Evolutionary conservation across 2,797 vertebrate genomes (phyloP).

Genomic region (Botia kubotai): DNA sequence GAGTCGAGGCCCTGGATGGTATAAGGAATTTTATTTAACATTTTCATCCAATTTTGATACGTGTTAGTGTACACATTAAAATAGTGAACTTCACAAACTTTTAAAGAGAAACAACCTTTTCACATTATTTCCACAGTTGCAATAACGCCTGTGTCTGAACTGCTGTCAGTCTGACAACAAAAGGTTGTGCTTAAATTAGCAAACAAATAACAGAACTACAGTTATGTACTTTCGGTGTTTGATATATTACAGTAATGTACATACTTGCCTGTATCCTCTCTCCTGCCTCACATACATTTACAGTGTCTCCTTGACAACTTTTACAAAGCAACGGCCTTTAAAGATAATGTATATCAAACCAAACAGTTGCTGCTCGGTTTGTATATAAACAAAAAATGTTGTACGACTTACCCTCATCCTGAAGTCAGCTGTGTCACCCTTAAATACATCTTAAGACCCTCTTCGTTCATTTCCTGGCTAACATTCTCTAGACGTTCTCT

Average conservation of each 20-base stretch:
- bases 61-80: slow-evolving; percentile 48
- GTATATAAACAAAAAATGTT: neutral
- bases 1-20: slow-evolving; percentile 27
- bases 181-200: slow-evolving; percentile 2
- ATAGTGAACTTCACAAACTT: slow-evolving; percentile 51
- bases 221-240: neutral
- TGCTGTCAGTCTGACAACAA: slow-evolving; percentile 7
- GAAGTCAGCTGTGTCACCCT: neutral
- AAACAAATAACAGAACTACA: slow-evolving; percentile 7
- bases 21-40: slow-evolving; percentile 51
- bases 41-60: slow-evolving; percentile 38
- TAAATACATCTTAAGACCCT: neutral
- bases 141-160: neutral
- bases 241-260: slow-evolving; percentile 33
- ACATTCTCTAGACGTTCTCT: no score
- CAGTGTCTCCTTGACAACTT: neutral
- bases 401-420: slow-evolving; percentile 26
- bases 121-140: slow-evolving; percentile 8
- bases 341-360: neutral
- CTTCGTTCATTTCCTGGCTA: neutral
- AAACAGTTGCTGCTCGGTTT: neutral
- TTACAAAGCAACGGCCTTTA: neutral
- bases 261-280: slow-evolving; percentile 1
- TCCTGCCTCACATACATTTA: slow-evolving; percentile 7
- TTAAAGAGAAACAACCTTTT: slow-evolving; percentile 23